These are phyloP conservation scores for Dasysyrphus albostriatus DNA, from an alignment of 2,888 invertebrate genomes.

Conservation along the genomic window DNA sequence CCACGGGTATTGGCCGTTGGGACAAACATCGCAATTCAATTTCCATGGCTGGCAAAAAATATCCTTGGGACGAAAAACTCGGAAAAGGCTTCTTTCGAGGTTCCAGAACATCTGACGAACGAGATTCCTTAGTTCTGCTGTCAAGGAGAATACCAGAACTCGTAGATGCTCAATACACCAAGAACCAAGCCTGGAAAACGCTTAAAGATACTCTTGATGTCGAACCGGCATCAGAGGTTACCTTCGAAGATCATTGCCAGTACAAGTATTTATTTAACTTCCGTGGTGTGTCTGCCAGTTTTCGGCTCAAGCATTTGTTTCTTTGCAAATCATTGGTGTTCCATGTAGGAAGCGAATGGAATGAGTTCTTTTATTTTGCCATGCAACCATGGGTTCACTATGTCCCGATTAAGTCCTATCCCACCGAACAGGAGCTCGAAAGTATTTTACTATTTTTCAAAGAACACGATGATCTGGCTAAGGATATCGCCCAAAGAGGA, in stretches of 20 bases:
- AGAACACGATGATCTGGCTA: slow-evolving; percentile 89
- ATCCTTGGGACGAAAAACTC: slow-evolving; percentile 91
- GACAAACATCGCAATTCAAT: slow-evolving; percentile 91
- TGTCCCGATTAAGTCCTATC: slow-evolving; percentile 91
- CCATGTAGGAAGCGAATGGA: slow-evolving; percentile 97
- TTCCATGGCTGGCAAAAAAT: slow-evolving; percentile 86
- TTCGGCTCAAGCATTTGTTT: slow-evolving; percentile 97
- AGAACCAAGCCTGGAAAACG: slow-evolving; percentile 99
- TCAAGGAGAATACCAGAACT: slow-evolving; percentile 90
- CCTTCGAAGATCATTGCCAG: slow-evolving; percentile 95
- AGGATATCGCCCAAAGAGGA: slow-evolving; percentile 92
- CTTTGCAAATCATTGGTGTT: slow-evolving; percentile 96
- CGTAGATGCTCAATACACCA: slow-evolving; percentile 97
- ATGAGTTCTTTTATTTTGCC: slow-evolving; percentile 96
- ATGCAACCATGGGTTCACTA: slow-evolving; percentile 98
- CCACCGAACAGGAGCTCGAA: slow-evolving; percentile 88
- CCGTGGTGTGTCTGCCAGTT: slow-evolving; percentile 98
- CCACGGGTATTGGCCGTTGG: slow-evolving; percentile 97
- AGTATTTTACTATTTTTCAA: slow-evolving; percentile 90
- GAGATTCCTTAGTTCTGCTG: slow-evolving; percentile 94
- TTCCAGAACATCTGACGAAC: slow-evolving; percentile 95
- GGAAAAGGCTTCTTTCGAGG: slow-evolving; percentile 94
- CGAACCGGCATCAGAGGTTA: slow-evolving; percentile 93
- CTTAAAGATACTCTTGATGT: slow-evolving; percentile 95
- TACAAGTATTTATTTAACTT: slow-evolving; percentile 98